Percentiles rank a stretch among this genome's conserved stretches.
Evolutionary conservation across 2,797 vertebrate genomes (phyloP).

Genomic region (Holocentrus rufus): DNA sequence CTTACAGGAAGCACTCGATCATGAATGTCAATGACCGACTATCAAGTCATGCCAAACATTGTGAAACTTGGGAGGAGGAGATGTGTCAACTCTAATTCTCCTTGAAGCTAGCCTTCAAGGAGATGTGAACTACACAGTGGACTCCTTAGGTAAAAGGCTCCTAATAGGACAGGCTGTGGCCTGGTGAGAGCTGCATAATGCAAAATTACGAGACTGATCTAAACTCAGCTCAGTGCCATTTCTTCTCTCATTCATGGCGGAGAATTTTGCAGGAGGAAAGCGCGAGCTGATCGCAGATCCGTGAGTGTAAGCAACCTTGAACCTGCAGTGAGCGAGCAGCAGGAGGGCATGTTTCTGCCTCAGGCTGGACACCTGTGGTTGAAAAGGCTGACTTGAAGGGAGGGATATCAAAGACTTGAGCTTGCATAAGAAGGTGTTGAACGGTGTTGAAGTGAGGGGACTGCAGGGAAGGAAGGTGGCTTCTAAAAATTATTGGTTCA

Average conservation of each 20-base stretch:
- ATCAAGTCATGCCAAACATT: neutral
- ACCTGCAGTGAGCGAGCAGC: constrained; percentile 52
- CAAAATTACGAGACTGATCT: constrained; percentile 17
- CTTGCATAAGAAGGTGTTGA: constrained; percentile 31
- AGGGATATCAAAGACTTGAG: constrained; percentile 52
- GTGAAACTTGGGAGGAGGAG: neutral
- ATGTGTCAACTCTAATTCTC: neutral
- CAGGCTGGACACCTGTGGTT: constrained; percentile 64
- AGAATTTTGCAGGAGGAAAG: constrained; percentile 39
- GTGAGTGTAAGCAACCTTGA: constrained; percentile 57
- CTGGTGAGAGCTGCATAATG: constrained; percentile 12
- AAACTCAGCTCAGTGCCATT: constrained; percentile 19
- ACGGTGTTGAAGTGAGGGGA: constrained; percentile 28
- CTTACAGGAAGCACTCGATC: neutral
- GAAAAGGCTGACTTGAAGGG: constrained; percentile 61
- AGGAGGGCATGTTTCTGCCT: constrained; percentile 68
- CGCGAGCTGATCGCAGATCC: constrained; percentile 46
- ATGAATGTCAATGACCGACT: neutral
- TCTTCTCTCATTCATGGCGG: constrained; percentile 4
- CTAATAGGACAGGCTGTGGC: neutral
- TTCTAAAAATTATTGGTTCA: constrained; percentile 12
- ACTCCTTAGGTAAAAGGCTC: neutral
- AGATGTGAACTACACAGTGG: neutral
- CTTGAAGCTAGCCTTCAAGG: neutral
- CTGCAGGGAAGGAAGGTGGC: constrained; percentile 17